Evolutionary conservation across 1,140 invertebrate genomes (phyloP).

Genomic region (Apolygus lucorum): DNA sequence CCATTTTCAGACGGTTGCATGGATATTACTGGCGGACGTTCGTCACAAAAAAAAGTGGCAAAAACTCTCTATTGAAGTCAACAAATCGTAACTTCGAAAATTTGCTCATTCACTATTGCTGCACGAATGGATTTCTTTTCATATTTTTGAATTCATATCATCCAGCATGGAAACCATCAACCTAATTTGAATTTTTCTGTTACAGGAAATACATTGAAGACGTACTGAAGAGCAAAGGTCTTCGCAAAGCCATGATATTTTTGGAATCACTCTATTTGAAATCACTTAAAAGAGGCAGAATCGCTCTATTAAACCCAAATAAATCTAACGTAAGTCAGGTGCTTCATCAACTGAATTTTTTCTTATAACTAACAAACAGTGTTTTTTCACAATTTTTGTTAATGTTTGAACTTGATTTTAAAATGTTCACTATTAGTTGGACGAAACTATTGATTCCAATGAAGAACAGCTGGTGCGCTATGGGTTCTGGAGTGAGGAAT

Average conservation of each 20-base stretch:
- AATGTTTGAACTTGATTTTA: no score
- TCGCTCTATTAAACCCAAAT: constrained; percentile 52
- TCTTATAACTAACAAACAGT: constrained; percentile 22
- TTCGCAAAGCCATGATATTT: constrained; percentile 67
- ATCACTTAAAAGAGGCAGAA: constrained; percentile 56
- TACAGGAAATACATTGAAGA: constrained; percentile 73
- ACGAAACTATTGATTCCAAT: constrained; percentile 16
- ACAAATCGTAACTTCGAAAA: no score
- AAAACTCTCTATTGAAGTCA: no score
- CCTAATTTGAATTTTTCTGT: constrained; percentile 24
- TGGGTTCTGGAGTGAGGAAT: constrained; percentile 70
- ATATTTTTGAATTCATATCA: neutral
- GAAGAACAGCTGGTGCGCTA: constrained; percentile 48
- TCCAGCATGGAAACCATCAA: no score
- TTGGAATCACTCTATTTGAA: constrained; percentile 58
- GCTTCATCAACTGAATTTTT: constrained; percentile 27
- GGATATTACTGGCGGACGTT: no score
- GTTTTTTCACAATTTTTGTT: neutral
- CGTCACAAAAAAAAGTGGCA: no score
- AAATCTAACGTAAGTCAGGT: constrained; percentile 35
- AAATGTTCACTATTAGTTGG: no score
- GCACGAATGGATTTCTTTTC: neutral
- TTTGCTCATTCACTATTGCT: no score
- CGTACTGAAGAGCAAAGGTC: constrained; percentile 72
- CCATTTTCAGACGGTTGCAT: no score